Percentiles rank a stretch among this genome's conserved stretches.
Evolutionary conservation across 2,888 invertebrate species (phyloP).

Genomic region (Mechanitis mazaeus): DNA sequence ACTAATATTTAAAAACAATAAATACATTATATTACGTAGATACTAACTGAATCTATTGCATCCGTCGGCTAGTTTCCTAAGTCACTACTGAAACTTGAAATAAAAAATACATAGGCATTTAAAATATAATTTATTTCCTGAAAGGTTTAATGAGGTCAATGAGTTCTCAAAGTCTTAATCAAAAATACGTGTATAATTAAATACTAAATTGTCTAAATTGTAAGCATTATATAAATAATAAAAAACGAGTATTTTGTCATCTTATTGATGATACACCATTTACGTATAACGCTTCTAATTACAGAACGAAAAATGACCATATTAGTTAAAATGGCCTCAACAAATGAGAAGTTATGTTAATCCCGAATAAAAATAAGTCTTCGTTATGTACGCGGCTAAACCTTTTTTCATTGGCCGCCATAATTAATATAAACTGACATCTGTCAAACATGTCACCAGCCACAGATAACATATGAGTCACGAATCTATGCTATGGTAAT

Average conservation of each 20-base stretch:
- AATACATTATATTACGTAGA: too few relatives aligned
- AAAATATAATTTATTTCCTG: too few relatives aligned
- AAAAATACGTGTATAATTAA: too few relatives aligned
- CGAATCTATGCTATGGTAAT: constrained; percentile 12
- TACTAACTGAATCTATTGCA: too few relatives aligned
- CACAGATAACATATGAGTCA: constrained; percentile 19
- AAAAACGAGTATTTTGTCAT: background rate
- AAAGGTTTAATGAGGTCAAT: too few relatives aligned
- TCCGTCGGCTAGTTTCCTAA: too few relatives aligned
- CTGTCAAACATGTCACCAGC: constrained; percentile 55
- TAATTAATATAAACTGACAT: constrained; percentile 64
- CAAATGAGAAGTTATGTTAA: constrained; percentile 2
- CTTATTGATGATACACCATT: constrained; percentile 2
- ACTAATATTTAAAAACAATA: too few relatives aligned
- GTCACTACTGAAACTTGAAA: too few relatives aligned
- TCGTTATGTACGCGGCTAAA: constrained; percentile 4
- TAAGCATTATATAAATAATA: background rate
- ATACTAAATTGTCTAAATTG: background rate
- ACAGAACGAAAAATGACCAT: background rate
- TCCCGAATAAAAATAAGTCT: constrained; percentile 5
- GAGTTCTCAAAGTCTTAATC: too few relatives aligned
- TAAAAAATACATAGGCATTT: too few relatives aligned
- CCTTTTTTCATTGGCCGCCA: constrained; percentile 12
- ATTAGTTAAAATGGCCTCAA: constrained; percentile 5
- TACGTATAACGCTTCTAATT: background rate